Percentiles rank a stretch among this genome's conserved stretches.
Evolutionary conservation across 1,140 invertebrate species (phyloP).

Genomic region (Drosophila sucinea): DNA sequence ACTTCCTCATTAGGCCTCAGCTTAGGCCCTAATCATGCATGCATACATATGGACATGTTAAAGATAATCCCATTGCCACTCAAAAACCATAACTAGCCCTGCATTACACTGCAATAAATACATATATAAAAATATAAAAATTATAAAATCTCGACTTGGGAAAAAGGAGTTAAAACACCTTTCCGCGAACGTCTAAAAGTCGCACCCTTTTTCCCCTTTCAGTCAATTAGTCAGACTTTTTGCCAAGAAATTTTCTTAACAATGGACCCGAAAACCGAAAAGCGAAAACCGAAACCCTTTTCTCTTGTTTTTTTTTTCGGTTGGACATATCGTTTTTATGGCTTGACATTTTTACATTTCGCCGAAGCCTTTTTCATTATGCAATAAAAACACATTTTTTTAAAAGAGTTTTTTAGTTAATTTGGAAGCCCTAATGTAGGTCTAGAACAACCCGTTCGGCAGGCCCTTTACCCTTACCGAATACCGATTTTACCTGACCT

Average conservation of each 20-base stretch:
- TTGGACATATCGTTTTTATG: conserved; percentile 1
- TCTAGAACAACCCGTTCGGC: conserved; percentile 62
- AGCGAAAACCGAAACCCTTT: conserved; percentile 15
- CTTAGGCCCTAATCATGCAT: conserved; percentile 9
- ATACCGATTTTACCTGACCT: conserved; percentile 3
- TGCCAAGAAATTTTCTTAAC: conserved; percentile 31
- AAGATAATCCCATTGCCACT: conserved; percentile 9
- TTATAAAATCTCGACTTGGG: conserved; percentile 21
- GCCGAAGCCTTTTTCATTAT: conserved; percentile 61
- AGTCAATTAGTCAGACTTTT: conserved; percentile 72
- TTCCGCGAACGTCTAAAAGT: conserved; percentile 3
- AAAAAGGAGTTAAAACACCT: conserved; percentile 46
- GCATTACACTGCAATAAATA: too few species aligned
- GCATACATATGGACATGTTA: not conserved
- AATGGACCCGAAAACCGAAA: conserved; percentile 3
- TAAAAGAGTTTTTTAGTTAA: conserved; percentile 59
- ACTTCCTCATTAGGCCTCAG: conserved; percentile 67
- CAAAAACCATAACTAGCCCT: not conserved
- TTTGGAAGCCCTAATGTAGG: conserved; percentile 23
- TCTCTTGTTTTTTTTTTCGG: not conserved
- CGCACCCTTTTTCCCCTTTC: conserved; percentile 53
- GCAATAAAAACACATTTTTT: conserved; percentile 59
- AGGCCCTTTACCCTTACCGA: not conserved
- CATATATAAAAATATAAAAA: not conserved
- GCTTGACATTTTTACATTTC: conserved; percentile 21